A percentile compares a stretch with the other conserved stretches of the same genome.
Evolutionary conservation across 2,113 vertebrate genomes (phyloP).

Genomic region (Labeo catla): DNA sequence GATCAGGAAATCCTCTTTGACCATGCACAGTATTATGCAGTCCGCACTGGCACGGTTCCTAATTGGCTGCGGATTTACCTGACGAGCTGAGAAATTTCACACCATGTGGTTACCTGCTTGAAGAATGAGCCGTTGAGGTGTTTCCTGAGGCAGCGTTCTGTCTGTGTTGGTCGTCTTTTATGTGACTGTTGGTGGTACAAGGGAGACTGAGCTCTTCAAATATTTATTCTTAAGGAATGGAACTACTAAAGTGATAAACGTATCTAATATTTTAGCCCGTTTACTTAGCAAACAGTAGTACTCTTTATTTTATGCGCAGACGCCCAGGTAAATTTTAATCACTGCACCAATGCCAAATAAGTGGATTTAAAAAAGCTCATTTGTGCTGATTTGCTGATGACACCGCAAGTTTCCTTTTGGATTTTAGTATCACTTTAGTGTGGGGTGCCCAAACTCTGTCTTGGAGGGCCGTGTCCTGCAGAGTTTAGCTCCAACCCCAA

Average conservation of each 20-base stretch:
- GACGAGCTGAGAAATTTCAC: background rate
- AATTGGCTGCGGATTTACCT: slow-evolving; percentile 13
- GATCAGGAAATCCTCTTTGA: slow-evolving; percentile 20
- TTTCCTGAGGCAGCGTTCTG: background rate
- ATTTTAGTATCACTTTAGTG: background rate
- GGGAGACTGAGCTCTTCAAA: background rate
- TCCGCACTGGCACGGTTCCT: background rate
- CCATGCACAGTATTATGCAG: background rate
- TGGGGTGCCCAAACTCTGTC: too few relatives aligned
- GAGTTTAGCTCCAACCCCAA: too few relatives aligned
- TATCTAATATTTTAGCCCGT: background rate
- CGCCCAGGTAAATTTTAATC: background rate
- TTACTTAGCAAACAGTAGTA: background rate
- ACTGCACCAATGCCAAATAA: background rate
- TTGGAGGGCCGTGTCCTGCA: too few relatives aligned
- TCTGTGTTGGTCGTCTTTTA: background rate
- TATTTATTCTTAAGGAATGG: background rate
- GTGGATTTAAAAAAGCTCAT: background rate
- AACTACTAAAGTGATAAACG: background rate
- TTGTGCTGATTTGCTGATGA: background rate
- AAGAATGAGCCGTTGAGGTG: background rate
- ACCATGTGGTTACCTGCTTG: background rate
- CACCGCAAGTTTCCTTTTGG: background rate
- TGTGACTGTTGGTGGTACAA: background rate
- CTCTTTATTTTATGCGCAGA: background rate